Evolutionary conservation across 2,113 vertebrate genomes (phyloP), one percentile per base, ranked within the genome.

Genomic region (Dolichallabes microphthalmus): DNA sequence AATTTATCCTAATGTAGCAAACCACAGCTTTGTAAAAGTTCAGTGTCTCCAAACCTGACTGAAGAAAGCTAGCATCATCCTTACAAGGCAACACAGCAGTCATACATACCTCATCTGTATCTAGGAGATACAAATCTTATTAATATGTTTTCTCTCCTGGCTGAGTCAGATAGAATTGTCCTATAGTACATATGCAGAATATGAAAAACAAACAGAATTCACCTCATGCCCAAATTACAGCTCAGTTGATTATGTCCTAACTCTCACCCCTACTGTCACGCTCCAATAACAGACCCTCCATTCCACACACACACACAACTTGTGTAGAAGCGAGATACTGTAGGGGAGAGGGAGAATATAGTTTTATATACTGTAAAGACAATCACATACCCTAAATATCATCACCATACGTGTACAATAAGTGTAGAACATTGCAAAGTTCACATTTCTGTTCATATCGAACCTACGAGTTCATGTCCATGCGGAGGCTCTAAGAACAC

Each of bases 121-220:
- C 13, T 80, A 22, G 73, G 68, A 83, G 81, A 90, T 86, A 78
- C 20, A 84, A 63, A 88, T 86, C 71, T 71, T 32, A 66, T 63
- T 32, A 53, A 82, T 69, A 61, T 68, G 39, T 25, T 30, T 75
- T 27, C 52, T 52, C 64, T 20, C 22, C 69, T 64, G 57, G 32
- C 27, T 20, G 32, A 73, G 84, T 76, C 53, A 11, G 82, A 79
- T 86, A 87, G 85, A 90, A 87, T 86, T 86, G 83, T 85, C 82
- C 64, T 79, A n/a, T n/a, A n/a, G n/a, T n/a, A 52, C 57, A 52
- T 35, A 22, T 50, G 68, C 14, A 85, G 90, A 94, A 94, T 94
- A 94, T 94, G 94, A 94, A 95, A 95, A 95, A 94, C 93, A 95
- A 94, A 95, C 94, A 91, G 88, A 94, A 94, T 94, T 93, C 92